Evolutionary conservation across 2,888 invertebrate genomes (phyloP), one percentile per base, ranked within the genome.

Genomic region (Coremacera marginata): DNA sequence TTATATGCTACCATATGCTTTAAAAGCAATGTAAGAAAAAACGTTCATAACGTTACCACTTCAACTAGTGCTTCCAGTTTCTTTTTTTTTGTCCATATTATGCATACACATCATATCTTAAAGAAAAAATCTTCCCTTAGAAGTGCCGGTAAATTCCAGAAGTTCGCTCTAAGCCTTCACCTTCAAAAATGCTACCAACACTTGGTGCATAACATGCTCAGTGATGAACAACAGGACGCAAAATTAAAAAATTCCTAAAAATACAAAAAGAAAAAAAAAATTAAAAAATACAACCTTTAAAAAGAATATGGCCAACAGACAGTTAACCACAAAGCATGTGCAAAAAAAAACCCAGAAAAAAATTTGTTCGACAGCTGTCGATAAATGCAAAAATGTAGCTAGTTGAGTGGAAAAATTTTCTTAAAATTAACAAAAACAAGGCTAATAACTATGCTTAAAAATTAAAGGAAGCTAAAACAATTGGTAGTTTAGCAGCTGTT

Each of bases 271-370:
- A n/a, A n/a, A n/a, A n/a, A n/a, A n/a, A n/a, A n/a, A n/a, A n/a
- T 8, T 31, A 16, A 31, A 31, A 51, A 49, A n/a, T n/a, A 27
- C 44, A 68, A 16, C 51, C 31, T 37, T 19, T 3, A 9, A 31
- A 3, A 11, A 9, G 62, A 60, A 62, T 25, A 44, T 49, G 62
- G 25, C 72, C 60, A 49, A 60, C 62, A 73, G 63, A 73, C 73
- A 73, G 63, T 68, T 73, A 51, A 63, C 73, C 73, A 73, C 73
- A 73, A 52, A 22, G n/a, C 60, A 31, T 25, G 51, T 25, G 60
- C 37, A 65, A 31, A 37, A 60, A 60, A 14, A 1, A 34, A 63
- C 14, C 31, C 8, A 2, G 5, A 52, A 52, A n/a, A 16, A 55
- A 25, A 55, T 31, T n/a, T n/a, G 19, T 19, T 19, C 65, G 73